Evolutionary conservation across 2,888 invertebrate species (phyloP), one percentile per base, ranked within the genome.

Genomic region (Magallana nippona): DNA sequence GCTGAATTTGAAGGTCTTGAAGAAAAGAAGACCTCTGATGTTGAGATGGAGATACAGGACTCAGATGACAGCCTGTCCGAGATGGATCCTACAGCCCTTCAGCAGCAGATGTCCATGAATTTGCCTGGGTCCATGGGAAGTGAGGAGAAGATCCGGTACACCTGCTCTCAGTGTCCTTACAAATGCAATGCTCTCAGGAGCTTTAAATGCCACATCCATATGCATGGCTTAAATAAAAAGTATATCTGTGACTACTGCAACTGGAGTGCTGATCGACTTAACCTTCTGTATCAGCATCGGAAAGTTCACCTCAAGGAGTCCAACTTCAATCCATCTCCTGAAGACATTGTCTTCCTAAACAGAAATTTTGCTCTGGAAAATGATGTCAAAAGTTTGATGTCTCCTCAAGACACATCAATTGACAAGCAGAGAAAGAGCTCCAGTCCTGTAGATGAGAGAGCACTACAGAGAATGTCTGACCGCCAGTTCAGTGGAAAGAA

Each of bases 231-330:
- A 27, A 90, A 87, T 82, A 87, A 86, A 44, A 90, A 91, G 57
- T 93, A 91, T 85, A 90, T 89, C 44, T 93, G 93, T 86, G 92
- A 93, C 83, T 91, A 89, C 84, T 93, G 93, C 85, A 91, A 92
- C 88, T 93, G 92, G 92, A 92, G 92, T 86, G 89, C 91, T 27
- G 91, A 93, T 82, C 84, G 91, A 71, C 86, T 92, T 1, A 91
- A 91, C 81, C 86, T 92, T 15, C 83, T 93, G 81, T 91, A 90
- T 85, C 91, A 92, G 77, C 93, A 93, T 83, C 89, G 92, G 32
- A 88, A 87, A 84, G 90, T 92, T 10, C 92, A 92, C 85, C 81
- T 88, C 11, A 82, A 84, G 71, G 90, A 91, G 78, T 83, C 88
- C 10, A 88, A 85, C 15, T 92, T 87, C 79, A 86, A 89, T 63